Base-by-base conservation (phyloP, 2,888 invertebrate genomes). In the Rhamphomyia laevipes region DNA sequence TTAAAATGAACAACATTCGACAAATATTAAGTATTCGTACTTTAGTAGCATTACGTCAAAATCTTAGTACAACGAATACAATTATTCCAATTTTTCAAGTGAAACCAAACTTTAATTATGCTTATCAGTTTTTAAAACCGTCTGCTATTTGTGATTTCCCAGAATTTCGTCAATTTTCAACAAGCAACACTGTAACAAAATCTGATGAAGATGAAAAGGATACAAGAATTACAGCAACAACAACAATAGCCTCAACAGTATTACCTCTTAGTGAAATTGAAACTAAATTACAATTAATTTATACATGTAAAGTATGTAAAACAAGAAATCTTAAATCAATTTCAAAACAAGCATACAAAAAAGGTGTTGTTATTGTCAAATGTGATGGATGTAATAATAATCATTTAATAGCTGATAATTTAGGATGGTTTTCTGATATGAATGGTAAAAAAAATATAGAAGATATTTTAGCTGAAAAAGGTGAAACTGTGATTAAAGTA, bases 371-470 rank as follows among this genome's bases (percentile, higher is more conserved):
- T 0, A 89, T 97, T 56, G 88, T 95, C 0, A 82, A 78, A 47
- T 97, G 97, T 67, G 80, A 81, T 47, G 86, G 86, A 1, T 96
- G 96, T 64, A 71, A 78, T 43, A 94, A 89, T 64, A 82, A 88
- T 66, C 97, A 97, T 71, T 74, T 97, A 21, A 95, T 97, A 56
- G 96, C 96, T 0, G 96, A 97, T 65, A 94, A 97, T 70, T 74
- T 97, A 2, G 87, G 87, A 55, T 97, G 96, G 96, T 97, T 96
- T 65, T 74, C 81, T 0, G 86, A 91, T 63, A 72, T 86, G 62
- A 73, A 81, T 60, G 81, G 81, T 1, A 82, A 80, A 61, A 78
- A 77, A 54, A 96, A 96, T 63, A 89, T 97, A 58, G 95, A 96
- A 73, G 85, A 88, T 55, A 87, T 94, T 33, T 73, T 96, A 65